Evolutionary conservation across 2,113 vertebrate genomes (phyloP).

Genomic region (Meleagris gallopavo): DNA sequence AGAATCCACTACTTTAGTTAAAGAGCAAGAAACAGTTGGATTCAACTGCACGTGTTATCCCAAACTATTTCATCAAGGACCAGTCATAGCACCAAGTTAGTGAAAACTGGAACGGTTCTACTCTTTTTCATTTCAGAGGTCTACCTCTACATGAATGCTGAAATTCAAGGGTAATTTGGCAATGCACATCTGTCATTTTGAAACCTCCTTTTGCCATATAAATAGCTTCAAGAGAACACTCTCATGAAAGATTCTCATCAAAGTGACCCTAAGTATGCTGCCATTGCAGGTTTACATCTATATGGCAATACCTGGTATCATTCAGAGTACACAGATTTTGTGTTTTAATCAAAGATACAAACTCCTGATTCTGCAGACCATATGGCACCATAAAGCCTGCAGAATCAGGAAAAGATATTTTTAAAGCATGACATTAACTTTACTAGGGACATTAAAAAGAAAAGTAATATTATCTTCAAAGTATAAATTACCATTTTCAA

Average conservation of each 20-base stretch:
- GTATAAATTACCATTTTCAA: slow-evolving; percentile 8
- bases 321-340: not conserved
- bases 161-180: not conserved
- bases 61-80: not conserved
- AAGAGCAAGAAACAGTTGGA: slow-evolving; percentile 1
- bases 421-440: slow-evolving; percentile 45
- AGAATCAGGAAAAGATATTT: not conserved
- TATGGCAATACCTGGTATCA: not conserved
- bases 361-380: slow-evolving; percentile 48
- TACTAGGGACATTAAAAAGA: slow-evolving; percentile 33
- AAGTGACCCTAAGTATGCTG: not conserved
- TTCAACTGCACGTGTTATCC: not conserved
- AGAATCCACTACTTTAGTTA: not conserved
- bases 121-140: not conserved
- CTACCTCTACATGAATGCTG: not conserved
- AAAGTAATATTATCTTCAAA: not conserved
- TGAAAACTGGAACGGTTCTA: not conserved
- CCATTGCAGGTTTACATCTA: not conserved
- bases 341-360: not conserved
- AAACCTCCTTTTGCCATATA: not conserved
- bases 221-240: not conserved
- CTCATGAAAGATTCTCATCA: not conserved
- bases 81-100: fast-evolving
- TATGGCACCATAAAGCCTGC: slow-evolving; percentile 54
- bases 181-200: not conserved